phyloP scores from a whole-genome alignment of 92 coral and sea anemone species.

The Parazoanthus darwini region DNA sequence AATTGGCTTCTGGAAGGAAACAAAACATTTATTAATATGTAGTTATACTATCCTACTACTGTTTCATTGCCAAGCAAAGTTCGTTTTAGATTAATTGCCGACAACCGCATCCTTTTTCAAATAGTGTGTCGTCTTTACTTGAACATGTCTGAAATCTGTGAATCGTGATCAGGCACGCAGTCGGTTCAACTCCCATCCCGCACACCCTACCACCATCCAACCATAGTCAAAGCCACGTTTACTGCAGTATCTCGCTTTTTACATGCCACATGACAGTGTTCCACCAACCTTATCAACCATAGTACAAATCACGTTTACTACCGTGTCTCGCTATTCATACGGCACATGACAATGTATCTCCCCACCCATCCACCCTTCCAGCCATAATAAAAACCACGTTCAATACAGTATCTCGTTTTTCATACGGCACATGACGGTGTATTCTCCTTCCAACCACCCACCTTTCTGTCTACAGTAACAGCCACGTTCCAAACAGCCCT shows the following conservation, averaged over 20 bases:
- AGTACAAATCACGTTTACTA: constrained; percentile 73
- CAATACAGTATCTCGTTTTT: no score
- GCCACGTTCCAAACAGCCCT: no score
- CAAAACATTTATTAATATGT: neutral
- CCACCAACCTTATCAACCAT: constrained; percentile 5
- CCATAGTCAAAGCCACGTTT: constrained; percentile 79
- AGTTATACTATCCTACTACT: neutral
- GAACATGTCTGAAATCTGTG: no score
- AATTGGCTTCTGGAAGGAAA: constrained; percentile 75
- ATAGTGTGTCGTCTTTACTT: no score
- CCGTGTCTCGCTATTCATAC: constrained; percentile 87
- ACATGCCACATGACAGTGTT: constrained; percentile 67
- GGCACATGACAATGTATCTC: constrained; percentile 58
- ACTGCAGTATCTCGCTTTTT: constrained; percentile 85
- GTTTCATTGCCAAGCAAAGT: no score
- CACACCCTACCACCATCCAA: constrained; percentile 77
- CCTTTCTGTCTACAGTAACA: no score
- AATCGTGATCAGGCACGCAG: neutral
- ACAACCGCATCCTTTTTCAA: no score
- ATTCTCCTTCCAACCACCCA: no score
- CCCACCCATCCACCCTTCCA: neutral
- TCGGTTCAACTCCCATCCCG: neutral
- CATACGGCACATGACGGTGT: no score
- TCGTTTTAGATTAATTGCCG: no score
- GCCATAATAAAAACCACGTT: no score